Evolutionary conservation across 2,113 vertebrate species (phyloP).

Genomic region (Penelope pileata): DNA sequence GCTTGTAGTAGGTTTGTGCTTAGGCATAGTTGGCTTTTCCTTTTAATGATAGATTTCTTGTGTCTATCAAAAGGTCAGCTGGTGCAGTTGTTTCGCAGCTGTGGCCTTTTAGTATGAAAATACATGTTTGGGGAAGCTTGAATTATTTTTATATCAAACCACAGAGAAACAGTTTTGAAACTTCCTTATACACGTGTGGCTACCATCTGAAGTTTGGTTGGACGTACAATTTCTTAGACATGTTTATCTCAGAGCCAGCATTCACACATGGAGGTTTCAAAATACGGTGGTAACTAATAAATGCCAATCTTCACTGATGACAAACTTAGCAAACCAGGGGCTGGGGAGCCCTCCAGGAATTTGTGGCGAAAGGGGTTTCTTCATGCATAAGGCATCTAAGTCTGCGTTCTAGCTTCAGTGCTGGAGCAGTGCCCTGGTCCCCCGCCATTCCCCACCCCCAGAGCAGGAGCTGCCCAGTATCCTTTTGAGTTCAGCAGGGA

Average conservation of each 20-base stretch:
- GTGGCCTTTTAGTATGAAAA: neutral
- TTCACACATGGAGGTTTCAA: neutral
- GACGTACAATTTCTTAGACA: neutral
- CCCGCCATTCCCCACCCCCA: neutral
- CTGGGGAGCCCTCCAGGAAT: neutral
- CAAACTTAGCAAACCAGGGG: neutral
- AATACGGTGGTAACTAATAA: neutral
- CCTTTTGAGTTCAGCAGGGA: neutral
- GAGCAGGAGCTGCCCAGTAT: neutral
- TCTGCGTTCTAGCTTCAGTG: neutral
- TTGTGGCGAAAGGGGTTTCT: neutral
- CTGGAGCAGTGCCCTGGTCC: neutral
- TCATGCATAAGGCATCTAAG: neutral
- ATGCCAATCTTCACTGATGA: neutral
- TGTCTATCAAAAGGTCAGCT: neutral
- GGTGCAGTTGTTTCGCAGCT: neutral
- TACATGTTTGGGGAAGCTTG: neutral
- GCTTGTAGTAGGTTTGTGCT: neutral
- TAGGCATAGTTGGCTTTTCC: neutral
- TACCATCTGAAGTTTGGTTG: neutral
- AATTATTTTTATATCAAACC: neutral
- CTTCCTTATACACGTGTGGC: rapidly evolving
- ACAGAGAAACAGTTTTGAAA: neutral
- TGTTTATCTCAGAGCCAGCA: neutral
- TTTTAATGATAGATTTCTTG: neutral